Percentiles rank a stretch among this genome's conserved stretches.
Evolutionary conservation across 2,797 vertebrate genomes (phyloP).

Genomic region (Scyliorhinus canicula): DNA sequence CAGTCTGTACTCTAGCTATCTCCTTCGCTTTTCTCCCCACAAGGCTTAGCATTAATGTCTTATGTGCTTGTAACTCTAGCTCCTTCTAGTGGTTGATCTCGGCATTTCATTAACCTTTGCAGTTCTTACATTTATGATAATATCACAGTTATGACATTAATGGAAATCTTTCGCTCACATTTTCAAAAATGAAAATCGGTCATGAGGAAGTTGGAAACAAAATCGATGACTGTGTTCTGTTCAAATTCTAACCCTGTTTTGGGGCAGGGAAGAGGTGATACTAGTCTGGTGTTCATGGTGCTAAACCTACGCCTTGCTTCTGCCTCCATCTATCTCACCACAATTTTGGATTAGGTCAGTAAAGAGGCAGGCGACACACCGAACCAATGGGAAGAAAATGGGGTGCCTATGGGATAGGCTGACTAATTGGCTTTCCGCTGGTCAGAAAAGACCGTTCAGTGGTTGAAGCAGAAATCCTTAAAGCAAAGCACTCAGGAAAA

Average conservation of each 20-base stretch:
- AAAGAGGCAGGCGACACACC: background rate
- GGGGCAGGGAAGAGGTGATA: too few species aligned
- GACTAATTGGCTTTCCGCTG: background rate
- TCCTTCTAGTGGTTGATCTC: too few species aligned
- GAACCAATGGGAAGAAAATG: background rate
- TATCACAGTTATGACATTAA: too few species aligned
- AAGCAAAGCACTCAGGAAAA: background rate
- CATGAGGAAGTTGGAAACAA: background rate
- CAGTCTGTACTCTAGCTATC: too few species aligned
- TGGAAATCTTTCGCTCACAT: background rate
- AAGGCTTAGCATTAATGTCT: too few species aligned
- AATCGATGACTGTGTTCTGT: background rate
- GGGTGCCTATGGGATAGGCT: too few species aligned
- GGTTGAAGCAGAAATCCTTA: background rate
- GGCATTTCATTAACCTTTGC: too few species aligned
- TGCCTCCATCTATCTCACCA: background rate
- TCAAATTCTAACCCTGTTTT: background rate
- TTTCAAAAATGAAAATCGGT: background rate
- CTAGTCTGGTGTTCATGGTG: background rate
- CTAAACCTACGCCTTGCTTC: background rate
- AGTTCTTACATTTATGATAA: too few species aligned
- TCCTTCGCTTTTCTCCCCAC: too few species aligned
- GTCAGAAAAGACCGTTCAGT: background rate
- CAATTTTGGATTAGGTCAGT: background rate
- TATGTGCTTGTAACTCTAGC: too few species aligned